phyloP scores from a whole-genome alignment of 2,888 invertebrate genomes.

The Neria commutata region DNA sequence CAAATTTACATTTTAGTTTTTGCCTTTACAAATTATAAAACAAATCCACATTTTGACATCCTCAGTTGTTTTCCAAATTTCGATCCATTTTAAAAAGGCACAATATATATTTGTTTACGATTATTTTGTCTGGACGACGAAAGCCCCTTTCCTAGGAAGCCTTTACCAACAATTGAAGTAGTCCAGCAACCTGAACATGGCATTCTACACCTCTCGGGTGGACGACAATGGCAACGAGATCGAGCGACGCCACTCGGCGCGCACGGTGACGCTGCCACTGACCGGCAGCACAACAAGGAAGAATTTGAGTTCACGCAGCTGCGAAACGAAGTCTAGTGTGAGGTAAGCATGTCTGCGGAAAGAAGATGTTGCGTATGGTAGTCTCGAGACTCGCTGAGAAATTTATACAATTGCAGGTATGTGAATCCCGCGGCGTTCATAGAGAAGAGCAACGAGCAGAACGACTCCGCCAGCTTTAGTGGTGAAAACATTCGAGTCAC shows the following conservation, averaged over 20 bases:
- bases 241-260: conserved; percentile 33
- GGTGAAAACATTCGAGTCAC: conserved; percentile 20
- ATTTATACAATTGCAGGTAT: conserved; percentile 36
- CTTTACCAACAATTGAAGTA: too few species aligned
- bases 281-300: conserved; percentile 20
- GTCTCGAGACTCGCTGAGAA: too few species aligned
- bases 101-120: too few species aligned
- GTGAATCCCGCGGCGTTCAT: conserved; percentile 42
- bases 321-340: conserved; percentile 14
- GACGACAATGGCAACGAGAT: conserved; percentile 40
- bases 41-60: conserved; percentile 1
- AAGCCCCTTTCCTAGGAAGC: too few species aligned
- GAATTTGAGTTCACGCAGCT: conserved; percentile 33
- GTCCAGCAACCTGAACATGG: conserved; percentile 41
- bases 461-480: conserved; percentile 15
- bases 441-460: conserved; percentile 30
- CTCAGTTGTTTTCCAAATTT: conserved; percentile 23
- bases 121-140: too few species aligned
- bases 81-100: conserved; percentile 7
- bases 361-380: not conserved
- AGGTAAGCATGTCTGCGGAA: conserved; percentile 23
- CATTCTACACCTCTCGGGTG: conserved; percentile 42
- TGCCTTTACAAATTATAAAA: conserved; percentile 1
- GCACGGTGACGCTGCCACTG: conserved; percentile 26
- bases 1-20: conserved; percentile 12